Percentiles rank a stretch among this genome's conserved stretches.
Evolutionary conservation across 1,140 invertebrate species (phyloP).

Genomic region (Drosophila sulfurigaster): DNA sequence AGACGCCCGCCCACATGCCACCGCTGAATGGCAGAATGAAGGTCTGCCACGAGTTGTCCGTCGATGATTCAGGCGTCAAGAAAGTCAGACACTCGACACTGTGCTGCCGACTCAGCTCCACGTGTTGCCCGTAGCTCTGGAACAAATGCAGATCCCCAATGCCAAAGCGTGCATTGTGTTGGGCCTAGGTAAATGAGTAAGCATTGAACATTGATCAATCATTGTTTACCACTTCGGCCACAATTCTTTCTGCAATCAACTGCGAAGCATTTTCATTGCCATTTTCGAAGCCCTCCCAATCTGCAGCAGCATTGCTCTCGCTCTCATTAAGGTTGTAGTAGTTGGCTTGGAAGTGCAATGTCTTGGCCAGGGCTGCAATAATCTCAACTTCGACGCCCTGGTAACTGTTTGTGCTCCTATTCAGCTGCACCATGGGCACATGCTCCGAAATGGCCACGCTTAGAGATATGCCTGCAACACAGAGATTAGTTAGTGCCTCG

Average conservation of each 20-base stretch:
- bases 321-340: slow-evolving; percentile 88
- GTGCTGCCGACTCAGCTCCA: slow-evolving; percentile 92
- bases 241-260: slow-evolving; percentile 69
- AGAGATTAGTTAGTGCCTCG: neutral
- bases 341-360: slow-evolving; percentile 88
- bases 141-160: slow-evolving; percentile 92
- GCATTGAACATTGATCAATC: neutral
- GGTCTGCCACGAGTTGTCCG: slow-evolving; percentile 93
- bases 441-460: slow-evolving; percentile 90
- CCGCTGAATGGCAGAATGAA: slow-evolving; percentile 90
- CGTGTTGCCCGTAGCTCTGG: slow-evolving; percentile 88
- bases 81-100: slow-evolving; percentile 93
- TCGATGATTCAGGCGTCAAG: slow-evolving; percentile 91
- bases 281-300: slow-evolving; percentile 87
- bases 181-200: slow-evolving; percentile 44
- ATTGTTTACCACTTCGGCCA: slow-evolving; percentile 88
- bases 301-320: slow-evolving; percentile 85
- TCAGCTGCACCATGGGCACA: slow-evolving; percentile 87
- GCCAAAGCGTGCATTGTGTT: slow-evolving; percentile 89
- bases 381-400: slow-evolving; percentile 89
- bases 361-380: slow-evolving; percentile 87
- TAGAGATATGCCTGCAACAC: slow-evolving; percentile 82
- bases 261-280: slow-evolving; percentile 85
- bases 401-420: slow-evolving; percentile 84
- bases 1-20: slow-evolving; percentile 77